These are phyloP conservation scores for Lithosia quadra DNA, from an alignment of 2,888 invertebrate genomes.

Conservation along the genomic window DNA sequence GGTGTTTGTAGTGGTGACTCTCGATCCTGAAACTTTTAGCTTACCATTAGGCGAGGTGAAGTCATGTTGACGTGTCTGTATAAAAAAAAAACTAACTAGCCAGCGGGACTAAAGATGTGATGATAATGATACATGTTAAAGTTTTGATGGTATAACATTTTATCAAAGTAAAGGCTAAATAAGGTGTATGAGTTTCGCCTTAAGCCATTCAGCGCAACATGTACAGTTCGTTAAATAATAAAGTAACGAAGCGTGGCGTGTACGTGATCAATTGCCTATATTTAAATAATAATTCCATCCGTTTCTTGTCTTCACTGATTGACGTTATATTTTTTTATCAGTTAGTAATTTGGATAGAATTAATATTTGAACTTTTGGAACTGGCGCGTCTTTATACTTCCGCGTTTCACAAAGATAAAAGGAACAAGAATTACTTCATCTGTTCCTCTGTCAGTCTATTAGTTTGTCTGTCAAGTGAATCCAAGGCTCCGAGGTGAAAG, in stretches of 20 bases:
- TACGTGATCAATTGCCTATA: conserved; percentile 39
- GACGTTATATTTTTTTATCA: conserved; percentile 1
- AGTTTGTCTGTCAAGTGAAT: too few species aligned
- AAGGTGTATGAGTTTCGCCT: not conserved
- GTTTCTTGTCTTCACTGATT: conserved; percentile 16
- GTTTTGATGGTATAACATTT: not conserved
- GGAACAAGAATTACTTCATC: too few species aligned
- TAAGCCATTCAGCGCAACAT: conserved; percentile 19
- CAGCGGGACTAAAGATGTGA: too few species aligned
- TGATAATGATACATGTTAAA: too few species aligned
- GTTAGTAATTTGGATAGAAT: not conserved
- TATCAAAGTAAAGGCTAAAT: not conserved
- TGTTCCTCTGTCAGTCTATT: too few species aligned
- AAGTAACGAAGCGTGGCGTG: conserved; percentile 40
- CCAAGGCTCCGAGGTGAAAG: too few species aligned
- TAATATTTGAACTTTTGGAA: not conserved
- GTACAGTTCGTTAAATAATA: conserved; percentile 41
- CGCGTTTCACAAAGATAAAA: too few species aligned
- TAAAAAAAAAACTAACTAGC: too few species aligned
- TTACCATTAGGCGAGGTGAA: too few species aligned
- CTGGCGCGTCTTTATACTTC: not conserved
- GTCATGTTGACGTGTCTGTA: too few species aligned
- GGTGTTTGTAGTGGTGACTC: too few species aligned
- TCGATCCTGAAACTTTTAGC: too few species aligned
- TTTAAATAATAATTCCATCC: conserved; percentile 18